Conservation (phyloP, 2,797 vertebrate genomes). For the Lindbergichthys nudifrons region DNA sequence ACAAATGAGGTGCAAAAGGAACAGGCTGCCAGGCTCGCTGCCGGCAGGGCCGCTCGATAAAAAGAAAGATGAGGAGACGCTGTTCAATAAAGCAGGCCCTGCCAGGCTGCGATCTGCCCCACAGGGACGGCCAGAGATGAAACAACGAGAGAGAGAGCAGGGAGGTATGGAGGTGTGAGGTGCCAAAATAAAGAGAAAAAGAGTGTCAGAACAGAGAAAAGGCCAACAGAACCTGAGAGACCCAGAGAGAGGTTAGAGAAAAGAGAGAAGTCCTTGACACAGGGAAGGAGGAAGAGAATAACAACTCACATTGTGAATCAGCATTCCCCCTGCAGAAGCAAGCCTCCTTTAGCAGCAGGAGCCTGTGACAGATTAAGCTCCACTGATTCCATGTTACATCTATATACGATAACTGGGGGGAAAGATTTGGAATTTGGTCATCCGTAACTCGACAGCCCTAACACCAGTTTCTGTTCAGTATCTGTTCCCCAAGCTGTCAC, state of each 20-base stretch:
- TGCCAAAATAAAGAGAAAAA: conserved; percentile 5
- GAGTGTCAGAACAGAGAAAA: conserved; percentile 32
- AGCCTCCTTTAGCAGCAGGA: background rate
- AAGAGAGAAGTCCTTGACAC: background rate
- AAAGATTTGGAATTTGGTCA: conserved; percentile 16
- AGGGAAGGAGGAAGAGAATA: background rate
- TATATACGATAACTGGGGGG: conserved; percentile 26
- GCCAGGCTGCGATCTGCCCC: conserved; percentile 52
- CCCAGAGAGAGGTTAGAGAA: background rate
- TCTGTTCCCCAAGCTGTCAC: conserved; percentile 49
- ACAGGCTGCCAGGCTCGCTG: conserved; percentile 67
- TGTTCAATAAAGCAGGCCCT: conserved; percentile 67
- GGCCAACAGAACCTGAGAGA: conserved; percentile 1
- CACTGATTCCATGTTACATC: conserved; percentile 46
- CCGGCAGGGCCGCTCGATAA: conserved; percentile 60
- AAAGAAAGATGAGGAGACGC: conserved; percentile 77
- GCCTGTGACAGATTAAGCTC: conserved; percentile 39
- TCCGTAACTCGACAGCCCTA: conserved; percentile 31
- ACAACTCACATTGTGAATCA: conserved; percentile 3
- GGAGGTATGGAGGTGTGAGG: conserved; percentile 40
- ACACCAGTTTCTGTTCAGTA: conserved; percentile 28
- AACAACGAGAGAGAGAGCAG: conserved; percentile 4
- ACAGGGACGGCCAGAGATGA: conserved; percentile 54
- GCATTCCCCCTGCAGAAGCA: background rate
- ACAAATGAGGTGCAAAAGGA: conserved; percentile 74